These are phyloP conservation scores for Sardina pilchardus DNA, from an alignment of 2,113 vertebrate genomes.

Conservation along the genomic window DNA sequence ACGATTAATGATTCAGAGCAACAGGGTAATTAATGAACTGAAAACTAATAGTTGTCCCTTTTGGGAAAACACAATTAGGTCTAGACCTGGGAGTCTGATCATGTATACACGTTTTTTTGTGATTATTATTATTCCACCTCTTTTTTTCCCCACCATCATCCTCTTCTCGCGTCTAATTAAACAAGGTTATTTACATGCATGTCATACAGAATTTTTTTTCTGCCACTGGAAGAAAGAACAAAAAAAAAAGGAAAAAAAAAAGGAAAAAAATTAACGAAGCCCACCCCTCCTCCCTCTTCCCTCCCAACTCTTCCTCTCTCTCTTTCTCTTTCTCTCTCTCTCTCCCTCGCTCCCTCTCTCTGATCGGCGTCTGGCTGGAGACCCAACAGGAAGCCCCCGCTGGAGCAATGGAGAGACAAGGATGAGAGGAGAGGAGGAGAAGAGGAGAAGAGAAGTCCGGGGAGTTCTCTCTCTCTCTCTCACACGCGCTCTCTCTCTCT, in stretches of 20 bases:
- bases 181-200: constrained; percentile 74
- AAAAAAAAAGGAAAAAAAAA: background rate
- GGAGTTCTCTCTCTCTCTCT: no score
- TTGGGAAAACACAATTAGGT: constrained; percentile 74
- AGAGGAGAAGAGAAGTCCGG: background rate
- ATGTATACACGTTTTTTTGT: constrained; percentile 56
- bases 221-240: constrained; percentile 33
- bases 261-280: background rate
- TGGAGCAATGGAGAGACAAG: background rate
- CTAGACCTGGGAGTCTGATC: constrained; percentile 57
- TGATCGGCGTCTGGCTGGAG: background rate
- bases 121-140: constrained; percentile 29
- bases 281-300: background rate
- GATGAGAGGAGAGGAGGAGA: background rate
- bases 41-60: constrained; percentile 71
- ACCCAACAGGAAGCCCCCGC: background rate
- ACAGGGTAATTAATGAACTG: constrained; percentile 78
- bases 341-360: background rate
- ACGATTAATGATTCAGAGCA: constrained; percentile 82
- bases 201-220: constrained; percentile 63
- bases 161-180: constrained; percentile 70
- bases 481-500: background rate
- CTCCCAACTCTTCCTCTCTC: background rate
- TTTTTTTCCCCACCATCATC: constrained; percentile 14
- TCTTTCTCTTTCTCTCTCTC: background rate